Percentiles rank a stretch among this genome's conserved stretches.
Conservation (phyloP, 2,113 vertebrate species). For the Malurus alboscapulatus region DNA sequence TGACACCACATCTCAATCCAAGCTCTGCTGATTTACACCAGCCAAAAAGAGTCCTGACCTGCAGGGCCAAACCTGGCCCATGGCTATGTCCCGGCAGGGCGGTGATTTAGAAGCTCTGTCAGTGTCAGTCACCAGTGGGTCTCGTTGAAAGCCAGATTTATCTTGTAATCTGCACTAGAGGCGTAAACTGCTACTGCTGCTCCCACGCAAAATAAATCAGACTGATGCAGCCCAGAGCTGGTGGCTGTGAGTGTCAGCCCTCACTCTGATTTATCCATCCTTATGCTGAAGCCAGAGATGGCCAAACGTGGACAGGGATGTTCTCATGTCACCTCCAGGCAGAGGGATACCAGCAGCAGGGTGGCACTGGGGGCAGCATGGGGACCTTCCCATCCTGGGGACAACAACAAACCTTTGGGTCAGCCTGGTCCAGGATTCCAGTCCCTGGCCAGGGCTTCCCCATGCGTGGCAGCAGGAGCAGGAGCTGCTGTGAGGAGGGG, state of each 20-base stretch:
- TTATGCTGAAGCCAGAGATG: fast-evolving
- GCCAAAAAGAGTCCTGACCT: conserved; percentile 34
- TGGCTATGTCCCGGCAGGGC: not conserved
- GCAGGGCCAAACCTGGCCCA: conserved; percentile 15
- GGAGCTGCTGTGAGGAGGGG: not conserved
- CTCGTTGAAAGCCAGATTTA: conserved; percentile 57
- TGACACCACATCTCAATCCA: conserved; percentile 54
- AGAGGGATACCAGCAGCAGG: not conserved
- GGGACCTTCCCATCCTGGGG: not conserved
- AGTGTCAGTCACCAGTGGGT: conserved; percentile 46
- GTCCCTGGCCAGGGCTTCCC: not conserved
- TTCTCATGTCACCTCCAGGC: fast-evolving
- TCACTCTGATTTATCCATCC: not conserved
- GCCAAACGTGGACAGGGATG: not conserved
- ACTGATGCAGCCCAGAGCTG: not conserved
- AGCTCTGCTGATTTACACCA: conserved; percentile 37
- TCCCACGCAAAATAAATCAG: conserved; percentile 56
- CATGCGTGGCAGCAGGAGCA: not conserved
- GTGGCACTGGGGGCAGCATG: fast-evolving
- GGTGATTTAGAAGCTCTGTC: conserved; percentile 44
- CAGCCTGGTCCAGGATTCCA: not conserved
- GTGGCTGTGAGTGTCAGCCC: not conserved
- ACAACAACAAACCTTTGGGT: not conserved
- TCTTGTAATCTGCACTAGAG: conserved; percentile 52
- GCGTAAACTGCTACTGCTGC: conserved; percentile 29